Evolutionary conservation across 2,888 invertebrate genomes (phyloP).

Genomic region (Thereva unica): DNA sequence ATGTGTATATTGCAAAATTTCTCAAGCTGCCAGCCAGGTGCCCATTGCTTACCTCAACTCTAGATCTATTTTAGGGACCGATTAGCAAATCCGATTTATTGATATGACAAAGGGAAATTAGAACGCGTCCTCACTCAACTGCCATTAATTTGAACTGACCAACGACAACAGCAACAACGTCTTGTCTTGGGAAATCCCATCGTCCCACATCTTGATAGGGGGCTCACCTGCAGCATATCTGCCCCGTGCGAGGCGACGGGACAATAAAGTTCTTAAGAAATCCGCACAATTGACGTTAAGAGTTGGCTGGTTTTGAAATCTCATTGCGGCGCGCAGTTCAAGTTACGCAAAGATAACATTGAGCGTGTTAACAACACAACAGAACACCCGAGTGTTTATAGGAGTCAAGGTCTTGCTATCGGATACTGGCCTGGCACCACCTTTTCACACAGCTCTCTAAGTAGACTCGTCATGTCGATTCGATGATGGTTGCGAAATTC

Average conservation of each 20-base stretch:
- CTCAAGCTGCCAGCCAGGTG: too few relatives aligned
- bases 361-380: constrained; percentile 16
- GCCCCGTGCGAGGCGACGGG: not conserved
- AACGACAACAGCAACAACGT: too few relatives aligned
- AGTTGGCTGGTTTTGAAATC: constrained; percentile 18
- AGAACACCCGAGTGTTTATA: constrained; percentile 15
- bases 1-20: too few relatives aligned
- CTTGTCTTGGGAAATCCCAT: too few relatives aligned
- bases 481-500: constrained; percentile 10
- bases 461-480: constrained; percentile 28
- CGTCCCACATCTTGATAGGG: not conserved
- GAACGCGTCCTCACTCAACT: too few relatives aligned
- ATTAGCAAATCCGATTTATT: too few relatives aligned
- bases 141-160: too few relatives aligned
- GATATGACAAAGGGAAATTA: too few relatives aligned
- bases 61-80: too few relatives aligned
- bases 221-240: too few relatives aligned
- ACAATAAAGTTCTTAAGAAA: constrained; percentile 27
- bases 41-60: too few relatives aligned
- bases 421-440: constrained; percentile 6
- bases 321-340: constrained; percentile 16
- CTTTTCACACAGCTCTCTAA: not conserved
- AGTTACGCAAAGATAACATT: constrained; percentile 15
- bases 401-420: constrained; percentile 14
- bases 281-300: constrained; percentile 15